Percentiles rank a stretch among this genome's conserved stretches.
Evolutionary conservation across 2,113 vertebrate species (phyloP).

Genomic region (Alces alces): DNA sequence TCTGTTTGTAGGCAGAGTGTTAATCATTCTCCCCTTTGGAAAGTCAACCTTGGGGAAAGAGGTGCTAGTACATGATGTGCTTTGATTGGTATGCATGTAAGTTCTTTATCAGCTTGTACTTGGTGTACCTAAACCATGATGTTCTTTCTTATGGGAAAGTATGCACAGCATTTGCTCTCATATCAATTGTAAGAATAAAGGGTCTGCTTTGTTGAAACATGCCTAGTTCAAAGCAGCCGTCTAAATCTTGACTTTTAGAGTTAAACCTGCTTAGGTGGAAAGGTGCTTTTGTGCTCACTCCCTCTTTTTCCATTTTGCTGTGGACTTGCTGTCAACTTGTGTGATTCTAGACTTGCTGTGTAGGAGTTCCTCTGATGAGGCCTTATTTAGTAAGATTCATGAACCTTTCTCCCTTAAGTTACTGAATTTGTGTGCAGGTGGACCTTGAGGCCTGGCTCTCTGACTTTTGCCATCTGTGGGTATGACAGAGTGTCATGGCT

Average conservation of each 20-base stretch:
- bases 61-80: background rate
- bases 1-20: background rate
- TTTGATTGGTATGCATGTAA: background rate
- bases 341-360: background rate
- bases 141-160: background rate
- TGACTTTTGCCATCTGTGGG: background rate
- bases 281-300: background rate
- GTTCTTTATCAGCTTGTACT: background rate
- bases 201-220: constrained; percentile 1
- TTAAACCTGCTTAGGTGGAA: background rate
- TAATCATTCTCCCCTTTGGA: background rate
- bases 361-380: background rate
- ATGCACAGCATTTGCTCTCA: background rate
- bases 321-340: background rate
- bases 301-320: background rate
- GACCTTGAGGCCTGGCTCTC: background rate
- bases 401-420: background rate
- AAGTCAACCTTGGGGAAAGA: background rate
- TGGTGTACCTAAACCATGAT: background rate
- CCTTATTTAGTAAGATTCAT: background rate
- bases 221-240: background rate
- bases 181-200: background rate
- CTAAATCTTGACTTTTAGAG: background rate
- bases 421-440: background rate
- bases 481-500: constrained; percentile 5